These are phyloP conservation scores for Anastatus disparis DNA, from an alignment of 1,140 invertebrate genomes.

Conservation along the genomic window DNA sequence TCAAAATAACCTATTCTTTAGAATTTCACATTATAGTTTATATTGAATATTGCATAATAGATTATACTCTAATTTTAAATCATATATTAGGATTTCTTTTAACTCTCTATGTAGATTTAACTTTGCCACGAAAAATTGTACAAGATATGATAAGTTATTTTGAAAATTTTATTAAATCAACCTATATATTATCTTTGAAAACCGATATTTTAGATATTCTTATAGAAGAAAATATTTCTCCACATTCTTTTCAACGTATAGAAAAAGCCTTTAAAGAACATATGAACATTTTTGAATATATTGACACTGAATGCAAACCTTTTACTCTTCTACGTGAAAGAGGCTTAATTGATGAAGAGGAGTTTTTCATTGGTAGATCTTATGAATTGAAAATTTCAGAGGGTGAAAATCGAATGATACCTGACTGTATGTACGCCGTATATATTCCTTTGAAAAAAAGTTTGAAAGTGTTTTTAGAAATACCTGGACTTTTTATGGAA, in stretches of 20 bases:
- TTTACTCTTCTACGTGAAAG: too few species aligned
- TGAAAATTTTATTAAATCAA: not conserved
- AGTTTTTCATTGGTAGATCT: not conserved
- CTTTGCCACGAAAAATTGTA: not conserved
- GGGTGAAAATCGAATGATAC: not conserved
- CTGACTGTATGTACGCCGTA: not conserved
- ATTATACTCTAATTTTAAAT: not conserved
- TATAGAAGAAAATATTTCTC: not conserved
- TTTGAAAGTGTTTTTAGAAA: not conserved
- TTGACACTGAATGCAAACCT: not conserved
- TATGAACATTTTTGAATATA: not conserved
- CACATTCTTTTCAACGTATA: not conserved
- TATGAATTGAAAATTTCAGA: not conserved
- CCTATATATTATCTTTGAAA: not conserved
- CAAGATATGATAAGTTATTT: not conserved
- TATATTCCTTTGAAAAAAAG: not conserved
- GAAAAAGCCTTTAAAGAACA: not conserved
- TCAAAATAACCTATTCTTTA: too few species aligned
- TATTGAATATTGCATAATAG: too few species aligned
- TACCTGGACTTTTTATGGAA: not conserved
- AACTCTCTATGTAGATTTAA: not conserved
- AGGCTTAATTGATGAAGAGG: not conserved
- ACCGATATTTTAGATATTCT: not conserved
- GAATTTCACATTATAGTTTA: too few species aligned
- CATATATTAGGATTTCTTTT: not conserved